Base-by-base conservation (phyloP, 1,140 invertebrate species). In the Zaprionus tsacasi region DNA sequence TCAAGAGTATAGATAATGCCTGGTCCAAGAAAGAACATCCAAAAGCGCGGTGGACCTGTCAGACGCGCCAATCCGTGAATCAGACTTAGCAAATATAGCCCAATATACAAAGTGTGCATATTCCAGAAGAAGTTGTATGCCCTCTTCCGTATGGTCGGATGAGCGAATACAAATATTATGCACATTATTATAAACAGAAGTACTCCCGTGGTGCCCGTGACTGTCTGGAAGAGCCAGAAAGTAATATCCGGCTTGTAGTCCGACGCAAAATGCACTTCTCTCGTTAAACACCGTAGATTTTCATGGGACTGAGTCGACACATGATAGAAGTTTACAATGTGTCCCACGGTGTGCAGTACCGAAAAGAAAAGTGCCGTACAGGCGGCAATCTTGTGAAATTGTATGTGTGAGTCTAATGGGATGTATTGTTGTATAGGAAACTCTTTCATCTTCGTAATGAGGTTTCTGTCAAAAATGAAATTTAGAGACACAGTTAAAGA, bases 281-380 rank as follows among this genome's bases (percentile, higher is more conserved):
- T 96, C 0, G 99, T 99, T 2, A 99, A 94, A 93, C 99, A 99
- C 25, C 97, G 95, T 10, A 99, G 94, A 93, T 99, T 97, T 85
- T 98, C 97, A 0, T 99, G 94, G 0, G 98, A 98, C 91, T 99
- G 99, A 0, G 98, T 99, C 2, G 98, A 98, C 0, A 99, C 96
- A 89, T 99, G 98, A 93, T 99, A 99, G 93, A 99, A 99, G 93
- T 99, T 99, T 25, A 99, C 97, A 82, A 99, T 97, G 91, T 99
- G 99, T 0, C 99, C 99, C 30, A 99, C 95, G 0, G 98, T 98
- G 85, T 99, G 97, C 1, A 98, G 94, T 10, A 98, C 93, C 1
- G 96, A 97, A 93, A 99, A 99, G 93, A 99, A 98, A 0, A 99
- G 94, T 0, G 98, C 99, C 0, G 98, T 99, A 83, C 98, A 98